Percentiles rank a stretch among this genome's conserved stretches.
Conservation (phyloP, 2,888 invertebrate species). For the Chironomus riparius region DNA sequence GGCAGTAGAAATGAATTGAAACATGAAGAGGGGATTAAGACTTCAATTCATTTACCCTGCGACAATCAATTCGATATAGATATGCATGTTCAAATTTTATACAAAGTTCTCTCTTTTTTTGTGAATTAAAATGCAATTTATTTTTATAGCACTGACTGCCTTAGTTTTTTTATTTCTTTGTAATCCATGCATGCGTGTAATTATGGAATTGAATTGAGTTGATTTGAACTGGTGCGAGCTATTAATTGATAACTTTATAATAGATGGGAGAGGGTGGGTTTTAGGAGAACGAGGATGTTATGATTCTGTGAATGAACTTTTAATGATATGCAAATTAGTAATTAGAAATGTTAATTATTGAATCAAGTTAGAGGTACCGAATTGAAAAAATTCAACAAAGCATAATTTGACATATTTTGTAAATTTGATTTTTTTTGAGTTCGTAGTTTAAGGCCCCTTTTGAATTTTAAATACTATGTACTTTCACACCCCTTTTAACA, state of each 20-base stretch:
- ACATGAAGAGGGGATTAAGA: neutral
- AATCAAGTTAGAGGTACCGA: too few species aligned
- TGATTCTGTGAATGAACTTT: too few species aligned
- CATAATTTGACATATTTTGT: too few species aligned
- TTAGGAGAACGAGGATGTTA: too few species aligned
- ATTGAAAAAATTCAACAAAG: too few species aligned
- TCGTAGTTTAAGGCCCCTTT: too few species aligned
- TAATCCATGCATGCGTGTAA: constrained; percentile 12
- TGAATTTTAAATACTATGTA: too few species aligned
- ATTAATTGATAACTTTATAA: neutral
- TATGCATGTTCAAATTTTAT: neutral
- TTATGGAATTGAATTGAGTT: constrained; percentile 13
- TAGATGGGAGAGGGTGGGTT: too few species aligned
- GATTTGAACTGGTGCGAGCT: constrained; percentile 9
- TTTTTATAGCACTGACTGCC: constrained; percentile 8
- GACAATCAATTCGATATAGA: constrained; percentile 23
- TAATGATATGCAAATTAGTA: too few species aligned
- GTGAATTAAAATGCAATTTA: constrained; percentile 26
- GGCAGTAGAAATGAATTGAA: neutral
- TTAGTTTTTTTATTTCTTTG: neutral
- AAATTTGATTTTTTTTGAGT: too few species aligned
- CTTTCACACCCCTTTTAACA: too few species aligned
- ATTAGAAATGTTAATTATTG: too few species aligned
- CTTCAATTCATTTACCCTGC: constrained; percentile 10
- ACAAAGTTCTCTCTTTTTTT: neutral